phyloP scores from a whole-genome alignment of 2,113 vertebrate species.

The Leptocoma aspasia region DNA sequence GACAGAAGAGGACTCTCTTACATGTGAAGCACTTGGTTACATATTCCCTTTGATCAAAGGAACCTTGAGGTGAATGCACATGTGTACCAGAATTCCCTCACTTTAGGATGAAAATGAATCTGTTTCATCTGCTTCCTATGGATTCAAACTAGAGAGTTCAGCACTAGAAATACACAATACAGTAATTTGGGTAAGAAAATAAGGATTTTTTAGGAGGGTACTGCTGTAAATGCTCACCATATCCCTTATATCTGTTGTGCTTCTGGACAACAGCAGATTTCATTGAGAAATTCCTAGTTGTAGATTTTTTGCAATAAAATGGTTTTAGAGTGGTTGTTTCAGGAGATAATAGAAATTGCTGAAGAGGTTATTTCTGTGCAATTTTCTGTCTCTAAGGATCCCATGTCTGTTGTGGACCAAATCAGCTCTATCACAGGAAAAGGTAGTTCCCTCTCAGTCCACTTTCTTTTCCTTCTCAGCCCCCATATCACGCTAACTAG shows the following conservation, averaged over 20 bases:
- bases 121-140: neutral
- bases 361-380: neutral
- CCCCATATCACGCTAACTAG: neutral
- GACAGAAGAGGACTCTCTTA: neutral
- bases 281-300: neutral
- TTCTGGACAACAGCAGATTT: neutral
- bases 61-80: neutral
- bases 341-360: neutral
- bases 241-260: neutral
- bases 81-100: neutral
- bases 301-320: neutral
- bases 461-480: neutral
- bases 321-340: neutral
- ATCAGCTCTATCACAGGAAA: neutral
- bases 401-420: rapidly evolving
- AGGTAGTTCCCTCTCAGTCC: neutral
- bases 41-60: neutral
- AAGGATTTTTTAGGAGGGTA: neutral
- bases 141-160: neutral
- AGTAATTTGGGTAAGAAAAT: neutral
- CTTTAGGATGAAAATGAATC: neutral
- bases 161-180: neutral
- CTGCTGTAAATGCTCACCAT: neutral
- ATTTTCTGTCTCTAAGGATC: neutral
- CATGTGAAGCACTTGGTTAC: neutral